Percentiles rank a stretch among this genome's conserved stretches.
phyloP scores from a whole-genome alignment of 1,140 invertebrate species.

The Dendroctonus ponderosae region DNA sequence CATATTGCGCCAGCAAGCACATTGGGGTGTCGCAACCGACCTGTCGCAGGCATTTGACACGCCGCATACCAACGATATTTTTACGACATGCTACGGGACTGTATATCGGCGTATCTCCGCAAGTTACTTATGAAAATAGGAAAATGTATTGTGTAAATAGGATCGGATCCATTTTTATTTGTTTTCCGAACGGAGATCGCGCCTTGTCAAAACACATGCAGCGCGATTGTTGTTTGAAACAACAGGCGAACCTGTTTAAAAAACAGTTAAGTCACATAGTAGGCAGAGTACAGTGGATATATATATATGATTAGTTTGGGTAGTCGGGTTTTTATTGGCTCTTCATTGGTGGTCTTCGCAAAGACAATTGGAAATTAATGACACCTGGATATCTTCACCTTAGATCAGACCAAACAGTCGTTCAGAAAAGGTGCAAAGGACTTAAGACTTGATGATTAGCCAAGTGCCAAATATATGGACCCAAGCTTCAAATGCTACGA shows the following conservation, averaged over 20 bases:
- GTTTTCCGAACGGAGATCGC: conserved; percentile 6
- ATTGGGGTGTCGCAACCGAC: not conserved
- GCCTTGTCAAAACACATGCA: conserved; percentile 19
- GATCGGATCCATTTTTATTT: conserved; percentile 13
- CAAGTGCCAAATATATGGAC: no score
- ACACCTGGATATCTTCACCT: no score
- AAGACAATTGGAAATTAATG: no score
- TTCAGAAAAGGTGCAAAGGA: no score
- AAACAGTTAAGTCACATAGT: conserved; percentile 10
- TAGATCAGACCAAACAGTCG: no score
- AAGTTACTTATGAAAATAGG: conserved; percentile 17
- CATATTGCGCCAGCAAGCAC: not conserved
- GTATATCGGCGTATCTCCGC: not conserved
- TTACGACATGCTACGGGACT: not conserved
- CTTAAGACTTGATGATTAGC: no score
- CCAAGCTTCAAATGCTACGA: no score
- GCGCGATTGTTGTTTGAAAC: conserved; percentile 13
- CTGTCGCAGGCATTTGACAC: not conserved
- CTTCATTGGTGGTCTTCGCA: not conserved
- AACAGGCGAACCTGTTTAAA: conserved; percentile 11
- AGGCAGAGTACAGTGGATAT: not conserved
- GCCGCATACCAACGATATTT: conserved; percentile 4
- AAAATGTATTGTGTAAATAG: conserved; percentile 8
- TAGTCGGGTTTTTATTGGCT: conserved; percentile 6
- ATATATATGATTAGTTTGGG: no score